These are phyloP conservation scores for Basileuterus tristriatus DNA, from an alignment of 2,797 vertebrate genomes.

Conservation along the genomic window DNA sequence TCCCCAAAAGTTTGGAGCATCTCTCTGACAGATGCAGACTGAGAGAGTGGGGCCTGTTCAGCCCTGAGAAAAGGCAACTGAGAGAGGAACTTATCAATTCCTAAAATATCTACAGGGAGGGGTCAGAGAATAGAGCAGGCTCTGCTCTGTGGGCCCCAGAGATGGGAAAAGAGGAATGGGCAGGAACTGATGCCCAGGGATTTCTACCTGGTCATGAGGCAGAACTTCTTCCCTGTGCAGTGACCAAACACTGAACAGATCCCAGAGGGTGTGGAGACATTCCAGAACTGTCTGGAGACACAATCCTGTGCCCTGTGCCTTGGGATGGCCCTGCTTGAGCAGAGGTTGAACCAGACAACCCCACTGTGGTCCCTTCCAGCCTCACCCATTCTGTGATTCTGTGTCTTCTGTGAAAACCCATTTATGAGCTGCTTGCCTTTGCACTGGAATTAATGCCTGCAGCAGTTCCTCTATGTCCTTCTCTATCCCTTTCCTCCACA, in stretches of 20 bases:
- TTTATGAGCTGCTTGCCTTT: background rate
- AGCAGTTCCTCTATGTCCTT: background rate
- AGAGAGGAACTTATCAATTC: background rate
- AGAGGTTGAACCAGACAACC: background rate
- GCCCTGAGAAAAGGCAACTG: background rate
- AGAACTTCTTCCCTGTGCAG: background rate
- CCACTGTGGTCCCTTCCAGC: background rate
- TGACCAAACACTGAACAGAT: background rate
- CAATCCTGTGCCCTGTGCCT: background rate
- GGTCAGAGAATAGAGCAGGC: background rate
- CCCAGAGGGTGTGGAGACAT: background rate
- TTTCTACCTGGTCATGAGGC: background rate
- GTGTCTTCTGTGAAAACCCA: background rate
- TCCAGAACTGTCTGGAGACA: background rate
- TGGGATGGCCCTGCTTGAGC: background rate
- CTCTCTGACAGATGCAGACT: no score
- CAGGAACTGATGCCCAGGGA: background rate
- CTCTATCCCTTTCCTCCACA: background rate
- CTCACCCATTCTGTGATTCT: background rate
- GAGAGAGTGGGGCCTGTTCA: background rate
- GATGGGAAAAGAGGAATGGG: accelerated
- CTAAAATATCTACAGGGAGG: background rate
- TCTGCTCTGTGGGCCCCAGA: background rate
- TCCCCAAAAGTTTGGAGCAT: background rate
- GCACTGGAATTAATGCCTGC: background rate